Evolutionary conservation across 2,113 vertebrate species (phyloP).

Genomic region (Isichthys henryi): DNA sequence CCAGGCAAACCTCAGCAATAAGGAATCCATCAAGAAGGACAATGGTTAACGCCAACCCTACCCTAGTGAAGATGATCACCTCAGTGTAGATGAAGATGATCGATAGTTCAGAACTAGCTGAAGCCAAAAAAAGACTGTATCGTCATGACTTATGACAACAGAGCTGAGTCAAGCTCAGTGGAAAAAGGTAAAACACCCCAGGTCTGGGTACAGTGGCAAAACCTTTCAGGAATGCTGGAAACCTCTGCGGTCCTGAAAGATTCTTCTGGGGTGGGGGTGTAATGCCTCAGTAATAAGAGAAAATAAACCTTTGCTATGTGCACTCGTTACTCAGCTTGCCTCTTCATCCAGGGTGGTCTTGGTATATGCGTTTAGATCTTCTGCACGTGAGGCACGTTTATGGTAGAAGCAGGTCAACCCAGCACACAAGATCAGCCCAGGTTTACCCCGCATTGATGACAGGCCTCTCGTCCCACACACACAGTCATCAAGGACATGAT

Average conservation of each 20-base stretch:
- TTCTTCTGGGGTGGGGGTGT: not conserved
- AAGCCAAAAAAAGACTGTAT: not conserved
- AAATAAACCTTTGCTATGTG: slow-evolving; percentile 8
- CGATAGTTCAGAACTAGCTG: not conserved
- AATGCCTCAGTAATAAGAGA: not conserved
- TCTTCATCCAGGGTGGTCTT: slow-evolving; percentile 10
- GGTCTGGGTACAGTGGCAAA: not conserved
- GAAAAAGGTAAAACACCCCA: not conserved
- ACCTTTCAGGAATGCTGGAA: not conserved
- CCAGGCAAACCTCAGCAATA: not conserved
- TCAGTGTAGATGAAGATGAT: not conserved
- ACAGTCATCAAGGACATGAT: not conserved
- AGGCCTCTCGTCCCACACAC: not conserved
- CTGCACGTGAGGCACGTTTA: not conserved
- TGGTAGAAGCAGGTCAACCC: not conserved
- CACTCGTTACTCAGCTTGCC: not conserved
- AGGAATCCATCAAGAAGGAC: not conserved
- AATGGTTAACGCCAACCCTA: not conserved
- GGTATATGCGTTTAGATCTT: not conserved
- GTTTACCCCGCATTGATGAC: not conserved
- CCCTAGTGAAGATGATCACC: not conserved
- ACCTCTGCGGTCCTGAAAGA: not conserved
- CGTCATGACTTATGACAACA: not conserved
- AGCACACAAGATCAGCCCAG: not conserved
- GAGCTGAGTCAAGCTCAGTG: not conserved